A percentile compares a stretch with the other conserved stretches of the same genome.
These are phyloP conservation scores for Drosophila diplacantha DNA, from an alignment of 2,888 invertebrate species.

Conservation along the genomic window DNA sequence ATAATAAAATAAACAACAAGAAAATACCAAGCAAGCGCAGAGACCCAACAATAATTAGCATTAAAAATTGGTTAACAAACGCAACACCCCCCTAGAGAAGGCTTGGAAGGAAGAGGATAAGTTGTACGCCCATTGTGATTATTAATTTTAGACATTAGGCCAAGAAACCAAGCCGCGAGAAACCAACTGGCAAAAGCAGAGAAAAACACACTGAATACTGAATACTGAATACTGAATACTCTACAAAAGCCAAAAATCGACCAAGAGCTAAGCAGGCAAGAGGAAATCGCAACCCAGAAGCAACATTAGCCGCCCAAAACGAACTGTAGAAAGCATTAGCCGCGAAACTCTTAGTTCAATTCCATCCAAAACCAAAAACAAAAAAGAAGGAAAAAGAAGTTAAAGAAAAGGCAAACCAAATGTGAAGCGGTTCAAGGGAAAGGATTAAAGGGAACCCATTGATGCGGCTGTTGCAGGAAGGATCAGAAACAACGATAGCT, in stretches of 20 bases:
- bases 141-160: slow-evolving; percentile 73
- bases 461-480: slow-evolving; percentile 10
- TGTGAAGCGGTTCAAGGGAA: slow-evolving; percentile 1
- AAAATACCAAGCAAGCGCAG: slow-evolving; percentile 26
- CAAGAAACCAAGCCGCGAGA: slow-evolving; percentile 28
- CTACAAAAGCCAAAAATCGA: slow-evolving; percentile 47
- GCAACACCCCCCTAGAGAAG: slow-evolving; percentile 22
- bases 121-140: slow-evolving; percentile 75
- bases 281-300: slow-evolving; percentile 32
- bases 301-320: slow-evolving; percentile 75
- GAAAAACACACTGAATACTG: slow-evolving; percentile 23
- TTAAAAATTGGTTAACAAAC: slow-evolving; percentile 56
- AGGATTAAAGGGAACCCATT: slow-evolving; percentile 1
- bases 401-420: slow-evolving; percentile 3
- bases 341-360: slow-evolving; percentile 54
- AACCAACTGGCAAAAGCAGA: neutral
- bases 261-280: slow-evolving; percentile 23
- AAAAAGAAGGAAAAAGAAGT: slow-evolving; percentile 1
- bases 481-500: slow-evolving; percentile 10
- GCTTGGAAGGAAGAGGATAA: slow-evolving; percentile 14
- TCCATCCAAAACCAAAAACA: slow-evolving; percentile 57
- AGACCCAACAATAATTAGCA: slow-evolving; percentile 66
- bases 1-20: slow-evolving; percentile 4
- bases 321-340: slow-evolving; percentile 25
- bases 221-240: slow-evolving; percentile 29